These are phyloP conservation scores for Acleris cristana DNA, from an alignment of 2,888 invertebrate species.

Conservation along the genomic window DNA sequence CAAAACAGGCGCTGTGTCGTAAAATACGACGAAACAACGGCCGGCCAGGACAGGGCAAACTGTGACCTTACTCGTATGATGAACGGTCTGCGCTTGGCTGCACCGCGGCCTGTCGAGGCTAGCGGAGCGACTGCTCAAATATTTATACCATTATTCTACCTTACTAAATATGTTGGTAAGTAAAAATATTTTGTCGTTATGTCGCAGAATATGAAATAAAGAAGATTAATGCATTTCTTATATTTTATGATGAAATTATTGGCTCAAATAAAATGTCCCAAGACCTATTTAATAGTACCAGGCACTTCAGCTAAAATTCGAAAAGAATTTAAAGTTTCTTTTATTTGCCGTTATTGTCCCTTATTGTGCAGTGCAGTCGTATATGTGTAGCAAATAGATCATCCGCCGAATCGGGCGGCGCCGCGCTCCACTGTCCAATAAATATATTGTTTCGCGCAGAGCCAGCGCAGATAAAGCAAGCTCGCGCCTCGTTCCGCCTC, in stretches of 20 bases:
- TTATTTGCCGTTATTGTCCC: neutral
- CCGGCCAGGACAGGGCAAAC: slow-evolving; percentile 62
- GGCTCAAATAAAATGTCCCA: too few relatives aligned
- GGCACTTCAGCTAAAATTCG: too few relatives aligned
- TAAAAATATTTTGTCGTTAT: too few relatives aligned
- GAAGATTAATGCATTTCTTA: too few relatives aligned
- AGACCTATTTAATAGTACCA: too few relatives aligned
- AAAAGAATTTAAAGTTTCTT: too few relatives aligned
- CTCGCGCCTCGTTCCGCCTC: slow-evolving; percentile 79
- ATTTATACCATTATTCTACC: slow-evolving; percentile 42
- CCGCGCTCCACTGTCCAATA: slow-evolving; percentile 78
- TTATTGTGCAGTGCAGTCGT: slow-evolving; percentile 44
- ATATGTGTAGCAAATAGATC: slow-evolving; percentile 75
- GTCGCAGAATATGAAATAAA: too few relatives aligned
- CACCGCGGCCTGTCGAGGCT: slow-evolving; percentile 52
- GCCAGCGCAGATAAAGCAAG: slow-evolving; percentile 83
- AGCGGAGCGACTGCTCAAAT: slow-evolving; percentile 44
- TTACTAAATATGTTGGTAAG: neutral
- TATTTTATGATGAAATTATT: too few relatives aligned
- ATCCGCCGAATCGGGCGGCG: slow-evolving; percentile 70
- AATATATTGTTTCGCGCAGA: slow-evolving; percentile 83
- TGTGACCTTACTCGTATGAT: slow-evolving; percentile 71
- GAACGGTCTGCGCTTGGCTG: slow-evolving; percentile 58
- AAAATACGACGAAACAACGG: slow-evolving; percentile 61
- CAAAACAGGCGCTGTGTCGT: slow-evolving; percentile 69